phyloP scores from a whole-genome alignment of 2,888 invertebrate genomes.

The Cotesia congregata region DNA sequence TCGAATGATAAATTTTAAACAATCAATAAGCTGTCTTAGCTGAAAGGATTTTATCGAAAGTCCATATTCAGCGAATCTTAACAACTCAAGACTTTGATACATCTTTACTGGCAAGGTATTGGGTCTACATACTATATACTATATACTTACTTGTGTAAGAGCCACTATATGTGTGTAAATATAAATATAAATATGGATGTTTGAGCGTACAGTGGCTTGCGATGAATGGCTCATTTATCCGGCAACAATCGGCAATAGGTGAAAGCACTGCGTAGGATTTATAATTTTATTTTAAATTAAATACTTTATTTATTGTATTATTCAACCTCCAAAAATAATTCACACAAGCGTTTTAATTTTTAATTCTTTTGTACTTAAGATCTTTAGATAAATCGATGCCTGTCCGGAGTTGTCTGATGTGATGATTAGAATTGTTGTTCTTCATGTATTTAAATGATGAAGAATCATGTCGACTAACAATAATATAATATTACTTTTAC shows the following conservation, averaged over 20 bases:
- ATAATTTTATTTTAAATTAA: slow-evolving; percentile 11
- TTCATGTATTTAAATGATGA: slow-evolving; percentile 13
- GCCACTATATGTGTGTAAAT: not conserved
- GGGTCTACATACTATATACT: too few relatives aligned
- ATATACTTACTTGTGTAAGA: not conserved
- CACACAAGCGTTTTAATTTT: slow-evolving; percentile 11
- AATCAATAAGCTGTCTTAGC: slow-evolving; percentile 41
- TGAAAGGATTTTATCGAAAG: slow-evolving; percentile 42
- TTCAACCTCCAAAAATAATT: slow-evolving; percentile 25
- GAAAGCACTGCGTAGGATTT: slow-evolving; percentile 44
- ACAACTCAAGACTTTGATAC: not conserved
- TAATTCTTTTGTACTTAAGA: slow-evolving; percentile 22
- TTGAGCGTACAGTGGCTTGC: slow-evolving; percentile 18
- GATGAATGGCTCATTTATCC: slow-evolving; percentile 44
- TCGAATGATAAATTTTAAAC: slow-evolving; percentile 42
- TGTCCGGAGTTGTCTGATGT: slow-evolving; percentile 7
- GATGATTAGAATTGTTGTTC: slow-evolving; percentile 18
- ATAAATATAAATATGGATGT: slow-evolving; percentile 25
- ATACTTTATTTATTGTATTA: slow-evolving; percentile 11
- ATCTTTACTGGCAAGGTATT: not conserved
- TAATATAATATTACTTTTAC: slow-evolving; percentile 4
- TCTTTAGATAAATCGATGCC: slow-evolving; percentile 24
- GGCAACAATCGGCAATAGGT: slow-evolving; percentile 47
- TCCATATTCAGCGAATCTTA: slow-evolving; percentile 1
- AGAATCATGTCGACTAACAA: slow-evolving; percentile 11